Evolutionary conservation across 1,140 invertebrate genomes (phyloP), one percentile per base, ranked within the genome.

Genomic region (Megathymus violae): DNA sequence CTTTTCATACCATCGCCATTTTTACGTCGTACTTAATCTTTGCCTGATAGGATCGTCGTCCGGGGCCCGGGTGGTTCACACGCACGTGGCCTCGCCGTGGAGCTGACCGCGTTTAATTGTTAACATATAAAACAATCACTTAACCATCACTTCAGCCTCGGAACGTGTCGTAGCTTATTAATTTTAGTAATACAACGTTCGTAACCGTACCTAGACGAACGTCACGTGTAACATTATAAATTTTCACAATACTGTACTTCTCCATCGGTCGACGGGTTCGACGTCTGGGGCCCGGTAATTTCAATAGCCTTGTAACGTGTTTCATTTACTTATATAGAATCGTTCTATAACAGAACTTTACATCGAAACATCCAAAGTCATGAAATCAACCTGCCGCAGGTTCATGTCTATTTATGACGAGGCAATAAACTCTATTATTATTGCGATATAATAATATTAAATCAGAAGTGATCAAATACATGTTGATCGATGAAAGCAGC

Each of bases 11-110:
- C n/a, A n/a, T n/a, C n/a, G n/a, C n/a, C n/a, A 16, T 19, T 25
- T 59, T 46, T 67, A 17, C 47, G 40, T 25, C 9, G 5, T 43
- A 44, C 7, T 52, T 54, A 58, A 36, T 69, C 10, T 60, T 62
- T 66, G 67, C 4, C 10, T n/a, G 0, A 13, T 5, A 47, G 52
- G 67, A 65, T 65, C 67, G 67, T 66, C 66, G 67, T 22, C 63
- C 67, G 67, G 67, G 67, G 67, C 67, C 67, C 46, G 46, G 6
- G 14, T 50, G 27, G 47, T 34, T 50, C 13, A 36, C n/a, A 36
- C 34, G 34, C 34, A 36, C 34, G 34, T 36, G 34, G 34, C 34
- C 34, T 36, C 34, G 27, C 4, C 3, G 34, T 36, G 1, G 10
- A 36, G 34, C 34, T 36, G 4, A 36, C n/a, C 34, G n/a, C 34